phyloP scores from a whole-genome alignment of 2,113 vertebrate genomes.

The Benitochromis conjunctus region DNA sequence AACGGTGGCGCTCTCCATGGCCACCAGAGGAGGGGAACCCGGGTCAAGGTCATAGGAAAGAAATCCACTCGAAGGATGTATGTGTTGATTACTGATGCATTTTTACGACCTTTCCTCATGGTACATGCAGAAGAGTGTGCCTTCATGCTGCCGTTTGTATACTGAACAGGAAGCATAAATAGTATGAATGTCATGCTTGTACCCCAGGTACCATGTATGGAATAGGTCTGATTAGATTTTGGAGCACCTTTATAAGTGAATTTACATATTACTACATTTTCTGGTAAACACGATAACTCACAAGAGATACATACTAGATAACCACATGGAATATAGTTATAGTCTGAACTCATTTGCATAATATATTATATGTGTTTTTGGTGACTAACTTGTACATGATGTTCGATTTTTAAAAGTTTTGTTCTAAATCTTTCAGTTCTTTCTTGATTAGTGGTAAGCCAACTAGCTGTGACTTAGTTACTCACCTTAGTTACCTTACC shows the following conservation, averaged over 20 bases:
- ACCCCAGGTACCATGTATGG: background rate
- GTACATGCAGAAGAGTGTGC: background rate
- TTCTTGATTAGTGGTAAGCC: background rate
- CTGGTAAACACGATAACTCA: background rate
- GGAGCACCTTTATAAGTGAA: background rate
- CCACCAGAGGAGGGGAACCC: constrained; percentile 59
- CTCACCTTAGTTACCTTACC: too few species aligned
- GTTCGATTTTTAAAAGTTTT: background rate
- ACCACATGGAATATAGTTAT: background rate
- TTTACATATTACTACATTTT: background rate
- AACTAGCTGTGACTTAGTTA: background rate
- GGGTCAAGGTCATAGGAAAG: constrained; percentile 48
- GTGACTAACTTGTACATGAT: background rate
- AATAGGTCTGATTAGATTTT: background rate
- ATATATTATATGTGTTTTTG: background rate
- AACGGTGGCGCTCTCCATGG: constrained; percentile 49
- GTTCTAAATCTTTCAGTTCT: background rate
- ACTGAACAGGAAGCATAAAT: background rate
- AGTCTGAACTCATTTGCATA: background rate
- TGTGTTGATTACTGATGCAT: too few species aligned
- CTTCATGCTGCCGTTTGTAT: background rate
- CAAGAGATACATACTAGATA: background rate
- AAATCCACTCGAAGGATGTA: constrained; percentile 76
- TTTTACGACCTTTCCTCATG: background rate
- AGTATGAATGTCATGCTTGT: background rate